A percentile compares a stretch with the other conserved stretches of the same genome.
These are phyloP conservation scores for Chionomys nivalis DNA, from an alignment of 2,113 vertebrate genomes.

Conservation along the genomic window DNA sequence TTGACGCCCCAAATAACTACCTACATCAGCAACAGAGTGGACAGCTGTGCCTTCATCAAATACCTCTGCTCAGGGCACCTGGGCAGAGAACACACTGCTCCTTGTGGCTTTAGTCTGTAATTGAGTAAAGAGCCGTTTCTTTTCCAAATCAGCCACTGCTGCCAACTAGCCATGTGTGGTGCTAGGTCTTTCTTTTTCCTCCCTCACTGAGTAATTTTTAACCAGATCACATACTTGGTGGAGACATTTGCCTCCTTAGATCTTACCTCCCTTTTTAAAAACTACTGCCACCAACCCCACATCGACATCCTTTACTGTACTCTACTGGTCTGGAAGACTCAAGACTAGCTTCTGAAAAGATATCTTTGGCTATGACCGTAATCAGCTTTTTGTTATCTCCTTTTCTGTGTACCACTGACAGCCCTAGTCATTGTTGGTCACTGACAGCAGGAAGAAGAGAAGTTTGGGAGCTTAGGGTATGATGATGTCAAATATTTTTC, in stretches of 20 bases:
- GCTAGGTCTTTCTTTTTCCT: not conserved
- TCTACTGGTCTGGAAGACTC: not conserved
- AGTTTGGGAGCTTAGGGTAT: not conserved
- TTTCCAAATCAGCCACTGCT: not conserved
- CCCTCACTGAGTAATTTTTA: not conserved
- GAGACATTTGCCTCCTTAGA: not conserved
- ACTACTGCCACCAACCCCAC: not conserved
- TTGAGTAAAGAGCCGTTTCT: not conserved
- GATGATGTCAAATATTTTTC: not conserved
- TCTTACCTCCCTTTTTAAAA: not conserved
- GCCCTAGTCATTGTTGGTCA: not conserved
- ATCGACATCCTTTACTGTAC: not conserved
- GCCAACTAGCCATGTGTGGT: not conserved
- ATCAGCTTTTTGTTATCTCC: not conserved
- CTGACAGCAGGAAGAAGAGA: conserved; percentile 16
- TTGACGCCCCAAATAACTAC: not conserved
- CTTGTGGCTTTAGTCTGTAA: not conserved
- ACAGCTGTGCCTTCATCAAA: not conserved
- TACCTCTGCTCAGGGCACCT: not conserved
- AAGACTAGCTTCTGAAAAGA: not conserved
- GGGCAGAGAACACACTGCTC: not conserved
- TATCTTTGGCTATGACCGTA: not conserved
- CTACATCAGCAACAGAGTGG: not conserved
- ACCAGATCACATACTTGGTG: not conserved
- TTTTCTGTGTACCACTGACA: not conserved